Evolutionary conservation across 2,113 vertebrate species (phyloP).

Genomic region (Aspiorhynchus laticeps): DNA sequence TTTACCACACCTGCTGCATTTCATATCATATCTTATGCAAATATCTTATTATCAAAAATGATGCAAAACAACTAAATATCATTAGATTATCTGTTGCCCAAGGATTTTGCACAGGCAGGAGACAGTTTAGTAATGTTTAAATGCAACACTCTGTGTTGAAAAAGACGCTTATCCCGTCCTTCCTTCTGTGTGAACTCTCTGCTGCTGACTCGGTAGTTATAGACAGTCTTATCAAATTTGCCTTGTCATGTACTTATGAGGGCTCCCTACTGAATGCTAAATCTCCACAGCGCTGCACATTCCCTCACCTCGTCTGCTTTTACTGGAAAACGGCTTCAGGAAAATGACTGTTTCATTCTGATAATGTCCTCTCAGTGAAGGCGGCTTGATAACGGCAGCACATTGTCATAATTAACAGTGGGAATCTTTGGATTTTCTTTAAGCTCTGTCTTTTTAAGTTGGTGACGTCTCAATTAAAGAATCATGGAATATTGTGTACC

Average conservation of each 20-base stretch:
- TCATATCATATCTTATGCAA: background rate
- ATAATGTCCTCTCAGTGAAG: constrained; percentile 3
- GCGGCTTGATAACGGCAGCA: background rate
- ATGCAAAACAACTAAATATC: background rate
- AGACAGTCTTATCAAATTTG: constrained; percentile 9
- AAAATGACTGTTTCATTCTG: constrained; percentile 11
- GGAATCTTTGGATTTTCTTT: background rate
- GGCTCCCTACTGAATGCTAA: constrained; percentile 16
- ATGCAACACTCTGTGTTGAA: background rate
- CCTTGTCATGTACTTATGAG: constrained; percentile 23
- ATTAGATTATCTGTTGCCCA: background rate
- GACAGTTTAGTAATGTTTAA: background rate
- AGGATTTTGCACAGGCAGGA: background rate
- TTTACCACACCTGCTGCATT: background rate
- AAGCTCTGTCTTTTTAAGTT: background rate
- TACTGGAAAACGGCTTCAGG: background rate
- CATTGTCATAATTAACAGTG: background rate
- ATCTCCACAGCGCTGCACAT: background rate
- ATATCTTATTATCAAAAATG: background rate
- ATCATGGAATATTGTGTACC: background rate
- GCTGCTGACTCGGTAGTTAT: constrained; percentile 29
- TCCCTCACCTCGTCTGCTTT: background rate
- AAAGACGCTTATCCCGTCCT: constrained; percentile 27
- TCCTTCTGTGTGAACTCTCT: constrained; percentile 13
- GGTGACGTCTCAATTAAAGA: background rate